Evolutionary conservation across 1,140 invertebrate species (phyloP), one percentile per base, ranked within the genome.

Genomic region (Ceratina japonica): DNA sequence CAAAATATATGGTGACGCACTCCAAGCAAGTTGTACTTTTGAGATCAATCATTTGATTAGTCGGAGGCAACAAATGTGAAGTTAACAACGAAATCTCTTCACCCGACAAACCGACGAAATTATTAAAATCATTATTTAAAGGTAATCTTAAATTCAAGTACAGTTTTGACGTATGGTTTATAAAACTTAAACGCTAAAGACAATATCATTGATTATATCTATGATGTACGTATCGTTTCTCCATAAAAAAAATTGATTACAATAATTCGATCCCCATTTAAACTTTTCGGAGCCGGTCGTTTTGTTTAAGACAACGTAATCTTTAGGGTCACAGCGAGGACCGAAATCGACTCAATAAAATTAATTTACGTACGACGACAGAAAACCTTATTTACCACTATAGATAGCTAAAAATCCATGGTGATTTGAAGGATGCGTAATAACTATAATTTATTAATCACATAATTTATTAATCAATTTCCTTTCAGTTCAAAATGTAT

Each of bases 41-140:
- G 75, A 70, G 59, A 71, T 77, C 44, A 49, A 65, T n/a, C n/a
- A n/a, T 44, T 7, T 44, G 37, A 44, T 56, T 18, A 66, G 52
- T 15, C 13, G 37, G 62, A 12, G 24, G 18, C 27, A 63, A 54
- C 10, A 63, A n/a, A 52, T 1, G 1, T 2, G 13, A 37, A 58
- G 37, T 22, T 2, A n/a, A 16, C 5, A 1, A 10, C 49, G 54
- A 54, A 74, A 56, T 20, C 7, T 22, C 18, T 20, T 20, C 16
- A 51, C 61, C 37, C 12, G 31, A 66, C 16, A 20, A 51, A 70
- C 20, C 18, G 20, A 66, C 22, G 49, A 77, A 52, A 12, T 18
- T 10, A 44, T 1, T 4, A 37, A 44, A 20, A 61, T 15, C 15
- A 27, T 37, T 22, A 69, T 10, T 1, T 8, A 44, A 52, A n/a